Conservation (phyloP, 2,888 invertebrate genomes). For the Mythimna ferrago region DNA sequence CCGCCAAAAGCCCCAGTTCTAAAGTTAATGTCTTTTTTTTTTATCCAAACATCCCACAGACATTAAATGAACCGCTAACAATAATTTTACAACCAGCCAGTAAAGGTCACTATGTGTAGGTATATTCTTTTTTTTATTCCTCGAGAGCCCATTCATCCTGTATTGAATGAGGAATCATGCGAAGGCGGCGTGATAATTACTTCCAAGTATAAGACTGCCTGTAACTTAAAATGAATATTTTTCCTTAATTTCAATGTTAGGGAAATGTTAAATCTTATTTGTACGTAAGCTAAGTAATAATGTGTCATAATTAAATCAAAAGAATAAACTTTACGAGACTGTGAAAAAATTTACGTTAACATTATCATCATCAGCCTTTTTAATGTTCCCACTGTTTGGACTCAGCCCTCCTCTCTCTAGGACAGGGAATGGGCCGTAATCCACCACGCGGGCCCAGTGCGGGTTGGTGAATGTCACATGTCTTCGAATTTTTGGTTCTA, state of each 20-base stretch:
- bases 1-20: background rate
- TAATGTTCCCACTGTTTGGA: no score
- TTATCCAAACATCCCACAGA: background rate
- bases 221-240: background rate
- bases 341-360: conserved; percentile 5
- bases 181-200: conserved; percentile 1
- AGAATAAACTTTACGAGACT: background rate
- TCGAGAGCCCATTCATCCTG: conserved; percentile 19
- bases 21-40: background rate
- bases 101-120: conserved; percentile 1
- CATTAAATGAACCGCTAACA: conserved; percentile 11
- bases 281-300: background rate
- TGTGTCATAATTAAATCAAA: background rate
- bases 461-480: no score
- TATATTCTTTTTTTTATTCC: background rate
- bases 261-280: background rate
- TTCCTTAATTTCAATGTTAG: background rate
- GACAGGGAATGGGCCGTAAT: no score
- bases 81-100: conserved; percentile 37
- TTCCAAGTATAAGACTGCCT: background rate
- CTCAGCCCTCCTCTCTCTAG: no score
- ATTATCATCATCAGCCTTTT: no score
- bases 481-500: no score
- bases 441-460: no score
- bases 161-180: conserved; percentile 4